phyloP scores from a whole-genome alignment of 2,888 invertebrate genomes.

The Melanargia galathea region DNA sequence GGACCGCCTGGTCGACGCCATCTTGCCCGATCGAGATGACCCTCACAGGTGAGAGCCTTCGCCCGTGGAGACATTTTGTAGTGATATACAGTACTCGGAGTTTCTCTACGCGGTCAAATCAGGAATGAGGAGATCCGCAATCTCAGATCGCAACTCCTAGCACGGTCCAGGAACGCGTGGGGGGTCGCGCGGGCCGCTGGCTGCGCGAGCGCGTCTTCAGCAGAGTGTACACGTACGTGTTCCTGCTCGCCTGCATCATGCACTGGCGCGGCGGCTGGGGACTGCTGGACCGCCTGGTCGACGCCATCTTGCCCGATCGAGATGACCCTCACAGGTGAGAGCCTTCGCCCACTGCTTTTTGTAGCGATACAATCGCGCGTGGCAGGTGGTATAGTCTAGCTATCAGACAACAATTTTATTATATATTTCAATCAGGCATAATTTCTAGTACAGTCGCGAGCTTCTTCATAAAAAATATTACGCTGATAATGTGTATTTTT shows the following conservation, averaged over 20 bases:
- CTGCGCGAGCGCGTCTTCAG: conserved; percentile 74
- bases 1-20: conserved; percentile 84
- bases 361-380: no score
- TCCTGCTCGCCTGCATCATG: conserved; percentile 90
- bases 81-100: no score
- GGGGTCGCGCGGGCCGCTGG: conserved; percentile 58
- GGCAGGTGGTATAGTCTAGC: no score
- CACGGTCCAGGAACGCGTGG: conserved; percentile 62
- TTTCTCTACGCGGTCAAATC: no score
- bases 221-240: conserved; percentile 88
- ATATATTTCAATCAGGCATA: no score
- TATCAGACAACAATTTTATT: no score
- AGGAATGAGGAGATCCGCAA: no score
- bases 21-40: conserved; percentile 53
- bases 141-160: conserved; percentile 59
- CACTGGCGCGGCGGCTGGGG: conserved; percentile 95
- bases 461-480: no score
- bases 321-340: conserved; percentile 60
- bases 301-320: conserved; percentile 65
- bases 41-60: conserved; percentile 55
- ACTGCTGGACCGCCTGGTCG: conserved; percentile 84
- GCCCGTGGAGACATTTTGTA: no score
- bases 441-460: no score
- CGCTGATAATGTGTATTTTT: no score
- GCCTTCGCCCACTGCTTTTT: no score